phyloP scores from a whole-genome alignment of 1,140 invertebrate genomes.

The Drosophila grimshawi region DNA sequence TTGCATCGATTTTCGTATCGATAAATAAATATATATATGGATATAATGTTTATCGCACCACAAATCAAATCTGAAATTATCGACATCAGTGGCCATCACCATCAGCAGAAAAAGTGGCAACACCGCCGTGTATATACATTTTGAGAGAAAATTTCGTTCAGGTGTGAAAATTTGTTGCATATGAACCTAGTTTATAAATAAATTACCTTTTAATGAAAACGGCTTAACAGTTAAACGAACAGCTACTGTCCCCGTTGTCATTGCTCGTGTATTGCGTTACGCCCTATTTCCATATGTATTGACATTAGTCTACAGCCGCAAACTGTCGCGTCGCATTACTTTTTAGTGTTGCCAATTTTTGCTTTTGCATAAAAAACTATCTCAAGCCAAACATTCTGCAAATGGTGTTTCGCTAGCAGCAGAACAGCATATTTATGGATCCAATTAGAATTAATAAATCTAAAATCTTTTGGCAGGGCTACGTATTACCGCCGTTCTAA shows the following conservation, averaged over 20 bases:
- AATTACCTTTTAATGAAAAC: conserved; percentile 9
- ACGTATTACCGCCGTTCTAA: conserved; percentile 17
- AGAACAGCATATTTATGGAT: not conserved
- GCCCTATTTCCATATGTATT: conserved; percentile 20
- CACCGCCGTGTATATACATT: conserved; percentile 62
- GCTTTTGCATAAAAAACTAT: conserved; percentile 23
- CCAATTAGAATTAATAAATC: not conserved
- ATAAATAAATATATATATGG: conserved; percentile 10
- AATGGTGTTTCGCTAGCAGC: not conserved
- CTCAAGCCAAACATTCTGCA: not conserved
- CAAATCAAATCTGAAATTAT: conserved; percentile 14
- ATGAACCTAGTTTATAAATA: conserved; percentile 20
- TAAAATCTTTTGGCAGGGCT: conserved; percentile 11
- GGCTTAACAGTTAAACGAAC: not conserved
- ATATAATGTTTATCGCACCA: not conserved
- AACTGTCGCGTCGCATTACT: conserved; percentile 72
- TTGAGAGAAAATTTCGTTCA: conserved; percentile 58
- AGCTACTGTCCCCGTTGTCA: not conserved
- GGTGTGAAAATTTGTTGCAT: conserved; percentile 64
- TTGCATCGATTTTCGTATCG: conserved; percentile 11
- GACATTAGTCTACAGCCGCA: conserved; percentile 47
- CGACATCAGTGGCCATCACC: conserved; percentile 10
- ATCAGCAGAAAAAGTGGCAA: conserved; percentile 37
- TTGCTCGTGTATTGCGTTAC: conserved; percentile 11
- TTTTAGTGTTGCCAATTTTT: conserved; percentile 63